These are phyloP conservation scores for Ladona fulva DNA, from an alignment of 1,140 invertebrate species.

Conservation along the genomic window DNA sequence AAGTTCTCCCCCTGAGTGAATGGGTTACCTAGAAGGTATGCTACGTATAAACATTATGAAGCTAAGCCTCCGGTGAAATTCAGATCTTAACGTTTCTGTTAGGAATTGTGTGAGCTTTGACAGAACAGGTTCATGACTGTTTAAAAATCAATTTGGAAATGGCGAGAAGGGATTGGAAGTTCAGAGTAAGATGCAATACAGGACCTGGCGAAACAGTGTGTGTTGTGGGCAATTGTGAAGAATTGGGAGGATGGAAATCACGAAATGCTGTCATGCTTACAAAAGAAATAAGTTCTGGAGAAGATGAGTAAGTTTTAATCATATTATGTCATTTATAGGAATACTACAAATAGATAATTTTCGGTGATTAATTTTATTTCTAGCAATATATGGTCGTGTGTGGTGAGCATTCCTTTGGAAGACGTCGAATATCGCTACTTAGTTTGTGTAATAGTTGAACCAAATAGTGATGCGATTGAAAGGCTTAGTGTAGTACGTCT, in stretches of 20 bases:
- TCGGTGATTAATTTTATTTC: not conserved
- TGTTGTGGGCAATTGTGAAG: not conserved
- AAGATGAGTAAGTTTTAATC: not conserved
- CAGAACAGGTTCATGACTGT: too few relatives aligned
- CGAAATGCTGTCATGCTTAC: conserved; percentile 4
- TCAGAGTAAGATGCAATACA: not conserved
- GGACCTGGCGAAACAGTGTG: not conserved
- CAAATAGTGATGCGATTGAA: not conserved
- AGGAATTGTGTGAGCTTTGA: too few relatives aligned
- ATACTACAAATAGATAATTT: too few relatives aligned
- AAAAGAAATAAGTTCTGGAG: not conserved
- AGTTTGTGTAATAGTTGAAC: not conserved
- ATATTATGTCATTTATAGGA: too few relatives aligned
- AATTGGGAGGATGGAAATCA: not conserved
- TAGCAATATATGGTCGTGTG: conserved; percentile 1
- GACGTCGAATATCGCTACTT: not conserved
- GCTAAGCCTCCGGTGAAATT: too few relatives aligned
- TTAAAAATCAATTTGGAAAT: not conserved
- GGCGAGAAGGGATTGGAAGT: not conserved
- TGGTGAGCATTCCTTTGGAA: not conserved
- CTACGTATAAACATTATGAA: too few relatives aligned
- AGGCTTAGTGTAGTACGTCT: not conserved
- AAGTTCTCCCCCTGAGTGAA: too few relatives aligned
- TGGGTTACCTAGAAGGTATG: too few relatives aligned
- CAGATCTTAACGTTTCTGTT: too few relatives aligned